Evolutionary conservation across 2,113 vertebrate genomes (phyloP).

Genomic region (Delphinus delphis): DNA sequence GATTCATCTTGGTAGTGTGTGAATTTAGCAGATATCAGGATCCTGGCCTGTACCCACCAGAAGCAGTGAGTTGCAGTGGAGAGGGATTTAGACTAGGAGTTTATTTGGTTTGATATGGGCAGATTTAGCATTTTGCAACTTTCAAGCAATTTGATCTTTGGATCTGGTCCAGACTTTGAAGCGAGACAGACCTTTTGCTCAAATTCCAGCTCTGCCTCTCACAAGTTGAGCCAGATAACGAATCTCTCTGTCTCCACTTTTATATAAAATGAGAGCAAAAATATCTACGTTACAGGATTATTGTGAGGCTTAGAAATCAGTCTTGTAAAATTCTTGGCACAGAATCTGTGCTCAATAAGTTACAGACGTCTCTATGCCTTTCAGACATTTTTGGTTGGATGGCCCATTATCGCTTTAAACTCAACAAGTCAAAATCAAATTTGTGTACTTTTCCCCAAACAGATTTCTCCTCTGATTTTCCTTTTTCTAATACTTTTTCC

Average conservation of each 20-base stretch:
- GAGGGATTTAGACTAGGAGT: background rate
- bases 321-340: conserved; percentile 13
- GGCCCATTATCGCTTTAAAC: background rate
- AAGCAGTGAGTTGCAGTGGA: rapidly evolving
- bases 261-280: background rate
- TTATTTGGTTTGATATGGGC: background rate
- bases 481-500: background rate
- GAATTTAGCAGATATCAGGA: background rate
- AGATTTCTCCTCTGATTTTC: background rate
- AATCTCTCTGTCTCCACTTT: conserved; percentile 2
- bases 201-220: background rate
- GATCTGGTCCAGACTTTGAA: background rate
- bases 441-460: background rate
- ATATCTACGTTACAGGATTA: background rate
- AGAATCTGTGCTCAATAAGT: background rate
- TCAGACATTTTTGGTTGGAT: background rate
- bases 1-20: rapidly evolving
- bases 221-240: background rate
- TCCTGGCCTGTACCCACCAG: background rate
- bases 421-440: background rate
- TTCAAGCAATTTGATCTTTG: background rate
- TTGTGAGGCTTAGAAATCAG: background rate
- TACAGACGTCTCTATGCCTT: background rate
- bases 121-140: background rate
- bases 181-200: background rate